Conservation (phyloP, 2,797 vertebrate genomes). For the Peromyscus eremicus region DNA sequence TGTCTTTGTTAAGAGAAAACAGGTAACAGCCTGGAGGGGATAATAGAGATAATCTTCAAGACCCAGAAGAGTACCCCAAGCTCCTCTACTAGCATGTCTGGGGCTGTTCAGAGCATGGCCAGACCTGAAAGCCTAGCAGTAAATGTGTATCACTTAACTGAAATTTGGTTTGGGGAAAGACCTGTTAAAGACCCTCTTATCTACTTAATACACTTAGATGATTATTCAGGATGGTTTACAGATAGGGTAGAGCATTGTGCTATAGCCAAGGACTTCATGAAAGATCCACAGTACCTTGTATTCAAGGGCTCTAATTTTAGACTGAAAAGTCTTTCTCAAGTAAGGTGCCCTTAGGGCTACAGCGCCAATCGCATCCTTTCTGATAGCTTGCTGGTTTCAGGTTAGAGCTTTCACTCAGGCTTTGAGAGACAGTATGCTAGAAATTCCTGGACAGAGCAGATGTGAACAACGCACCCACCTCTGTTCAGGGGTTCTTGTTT, state of each 20-base stretch:
- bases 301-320: not conserved
- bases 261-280: not conserved
- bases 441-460: conserved; percentile 18
- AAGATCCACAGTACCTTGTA: conserved; percentile 10
- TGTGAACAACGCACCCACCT: not conserved
- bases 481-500: conserved; percentile 8
- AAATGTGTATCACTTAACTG: conserved; percentile 74
- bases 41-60: conserved; percentile 65
- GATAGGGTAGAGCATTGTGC: not conserved
- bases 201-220: conserved; percentile 54
- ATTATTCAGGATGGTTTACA: conserved; percentile 60
- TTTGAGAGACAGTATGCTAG: conserved; percentile 2
- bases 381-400: conserved; percentile 5
- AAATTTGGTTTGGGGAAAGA: conserved; percentile 68
- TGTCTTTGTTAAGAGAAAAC: conserved; percentile 61
- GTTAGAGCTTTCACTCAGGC: not conserved
- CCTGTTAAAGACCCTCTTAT: conserved; percentile 66
- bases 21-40: conserved; percentile 56
- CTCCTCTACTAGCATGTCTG: conserved; percentile 62
- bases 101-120: conserved; percentile 66
- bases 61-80: conserved; percentile 61
- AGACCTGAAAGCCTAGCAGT: conserved; percentile 72
- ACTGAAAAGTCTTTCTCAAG: conserved; percentile 42
- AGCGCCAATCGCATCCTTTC: not conserved
- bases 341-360: not conserved